phyloP scores from a whole-genome alignment of 1,140 invertebrate species.

The Zaprionus davidi region DNA sequence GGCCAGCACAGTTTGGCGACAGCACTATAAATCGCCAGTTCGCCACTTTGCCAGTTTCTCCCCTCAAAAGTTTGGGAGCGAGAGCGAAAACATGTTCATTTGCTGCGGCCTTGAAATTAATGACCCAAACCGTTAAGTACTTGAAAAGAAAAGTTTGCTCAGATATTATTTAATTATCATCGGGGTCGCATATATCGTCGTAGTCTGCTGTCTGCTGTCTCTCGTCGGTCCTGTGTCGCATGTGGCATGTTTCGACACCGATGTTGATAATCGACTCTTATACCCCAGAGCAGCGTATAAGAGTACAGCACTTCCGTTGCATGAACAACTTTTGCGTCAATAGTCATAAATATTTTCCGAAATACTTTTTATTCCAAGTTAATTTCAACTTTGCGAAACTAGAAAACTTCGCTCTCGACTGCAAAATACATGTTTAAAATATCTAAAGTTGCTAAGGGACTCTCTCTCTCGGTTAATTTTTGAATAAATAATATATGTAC shows the following conservation, averaged over 20 bases:
- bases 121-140: constrained; percentile 48
- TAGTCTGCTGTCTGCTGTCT: background rate
- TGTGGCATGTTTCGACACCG: background rate
- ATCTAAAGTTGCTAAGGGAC: background rate
- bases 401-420: background rate
- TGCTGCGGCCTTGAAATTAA: constrained; percentile 53
- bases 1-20: constrained; percentile 23
- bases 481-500: constrained; percentile 2
- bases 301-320: constrained; percentile 3
- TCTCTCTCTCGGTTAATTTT: background rate
- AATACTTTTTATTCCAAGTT: background rate
- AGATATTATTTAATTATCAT: constrained; percentile 51
- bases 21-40: constrained; percentile 46
- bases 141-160: constrained; percentile 39
- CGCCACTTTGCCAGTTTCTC: background rate
- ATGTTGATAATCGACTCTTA: constrained; percentile 25
- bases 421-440: constrained; percentile 8
- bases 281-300: constrained; percentile 6
- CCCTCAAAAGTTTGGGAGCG: constrained; percentile 23
- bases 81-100: constrained; percentile 41
- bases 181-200: constrained; percentile 12
- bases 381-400: constrained; percentile 9
- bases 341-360: constrained; percentile 6
- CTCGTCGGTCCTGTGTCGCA: background rate
- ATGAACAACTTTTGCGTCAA: background rate